These are phyloP conservation scores for Cryptomyrus ogoouensis DNA, from an alignment of 2,113 vertebrate species.

Conservation along the genomic window DNA sequence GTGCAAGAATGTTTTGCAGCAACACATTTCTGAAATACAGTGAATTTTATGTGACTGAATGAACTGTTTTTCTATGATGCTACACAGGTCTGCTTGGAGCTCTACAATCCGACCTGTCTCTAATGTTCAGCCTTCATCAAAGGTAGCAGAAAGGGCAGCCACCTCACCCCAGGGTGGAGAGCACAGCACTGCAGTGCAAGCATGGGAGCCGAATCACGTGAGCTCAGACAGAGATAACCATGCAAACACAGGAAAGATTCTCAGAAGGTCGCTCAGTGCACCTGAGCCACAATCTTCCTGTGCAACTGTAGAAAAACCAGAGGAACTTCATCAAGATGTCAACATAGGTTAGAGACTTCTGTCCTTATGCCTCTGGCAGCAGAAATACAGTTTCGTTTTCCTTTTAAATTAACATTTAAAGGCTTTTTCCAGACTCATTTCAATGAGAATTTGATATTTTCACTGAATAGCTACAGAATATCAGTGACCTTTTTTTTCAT, in stretches of 20 bases:
- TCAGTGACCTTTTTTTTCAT: neutral
- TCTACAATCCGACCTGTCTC: slow-evolving; percentile 35
- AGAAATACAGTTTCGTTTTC: no score
- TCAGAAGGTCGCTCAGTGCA: neutral
- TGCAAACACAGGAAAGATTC: slow-evolving; percentile 16
- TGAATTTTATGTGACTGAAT: neutral
- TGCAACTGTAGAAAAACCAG: slow-evolving; percentile 16
- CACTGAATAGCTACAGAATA: neutral
- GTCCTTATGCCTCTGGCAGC: neutral
- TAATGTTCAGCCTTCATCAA: slow-evolving; percentile 47
- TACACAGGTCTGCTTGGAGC: neutral
- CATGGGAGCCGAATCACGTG: slow-evolving; percentile 15
- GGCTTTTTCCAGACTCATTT: neutral
- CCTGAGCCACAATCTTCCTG: neutral
- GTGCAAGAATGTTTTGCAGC: neutral
- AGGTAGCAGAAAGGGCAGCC: slow-evolving; percentile 40
- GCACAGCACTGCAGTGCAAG: slow-evolving; percentile 20
- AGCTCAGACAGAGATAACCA: slow-evolving; percentile 22
- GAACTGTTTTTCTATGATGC: neutral
- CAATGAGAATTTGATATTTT: neutral
- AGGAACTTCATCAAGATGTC: slow-evolving; percentile 23
- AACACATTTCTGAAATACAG: neutral
- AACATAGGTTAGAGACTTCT: slow-evolving; percentile 42
- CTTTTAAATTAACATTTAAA: neutral
- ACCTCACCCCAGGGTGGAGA: slow-evolving; percentile 31